A percentile compares a stretch with the other conserved stretches of the same genome.
These are phyloP conservation scores for Scolopax rusticola DNA, from an alignment of 2,797 vertebrate species.

Conservation along the genomic window DNA sequence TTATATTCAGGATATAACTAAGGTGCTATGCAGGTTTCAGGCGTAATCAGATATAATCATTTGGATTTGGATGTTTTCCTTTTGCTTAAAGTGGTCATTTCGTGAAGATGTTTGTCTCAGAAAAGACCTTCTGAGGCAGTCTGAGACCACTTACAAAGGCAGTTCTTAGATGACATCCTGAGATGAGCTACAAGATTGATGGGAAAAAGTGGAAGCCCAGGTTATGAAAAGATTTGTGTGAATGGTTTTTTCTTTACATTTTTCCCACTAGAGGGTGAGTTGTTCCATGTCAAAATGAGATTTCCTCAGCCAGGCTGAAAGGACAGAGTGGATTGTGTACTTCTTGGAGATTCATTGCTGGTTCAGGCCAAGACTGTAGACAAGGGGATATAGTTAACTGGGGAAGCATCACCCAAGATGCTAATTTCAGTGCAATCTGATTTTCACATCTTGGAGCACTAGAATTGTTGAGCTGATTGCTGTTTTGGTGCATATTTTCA, in stretches of 20 bases:
- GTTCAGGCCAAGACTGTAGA: background rate
- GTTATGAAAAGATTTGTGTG: background rate
- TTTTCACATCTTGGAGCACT: background rate
- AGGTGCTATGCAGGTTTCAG: background rate
- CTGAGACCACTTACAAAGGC: background rate
- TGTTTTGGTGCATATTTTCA: background rate
- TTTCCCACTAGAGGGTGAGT: constrained; percentile 28
- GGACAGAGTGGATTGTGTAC: background rate
- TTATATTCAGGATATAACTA: background rate
- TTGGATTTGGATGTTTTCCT: background rate
- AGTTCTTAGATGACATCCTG: background rate
- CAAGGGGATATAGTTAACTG: background rate
- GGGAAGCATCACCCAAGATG: background rate
- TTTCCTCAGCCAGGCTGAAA: background rate
- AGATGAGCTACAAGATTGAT: background rate
- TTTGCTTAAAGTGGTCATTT: background rate
- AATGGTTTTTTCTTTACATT: background rate
- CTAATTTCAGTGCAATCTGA: background rate
- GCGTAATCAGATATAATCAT: background rate
- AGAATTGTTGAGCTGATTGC: background rate
- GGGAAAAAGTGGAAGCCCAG: background rate
- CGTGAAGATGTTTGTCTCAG: background rate
- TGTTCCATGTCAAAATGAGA: background rate
- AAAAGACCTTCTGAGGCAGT: background rate
- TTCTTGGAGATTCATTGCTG: background rate